These are phyloP conservation scores for Eledona agricola DNA, from an alignment of 2,888 invertebrate genomes.

Conservation along the genomic window DNA sequence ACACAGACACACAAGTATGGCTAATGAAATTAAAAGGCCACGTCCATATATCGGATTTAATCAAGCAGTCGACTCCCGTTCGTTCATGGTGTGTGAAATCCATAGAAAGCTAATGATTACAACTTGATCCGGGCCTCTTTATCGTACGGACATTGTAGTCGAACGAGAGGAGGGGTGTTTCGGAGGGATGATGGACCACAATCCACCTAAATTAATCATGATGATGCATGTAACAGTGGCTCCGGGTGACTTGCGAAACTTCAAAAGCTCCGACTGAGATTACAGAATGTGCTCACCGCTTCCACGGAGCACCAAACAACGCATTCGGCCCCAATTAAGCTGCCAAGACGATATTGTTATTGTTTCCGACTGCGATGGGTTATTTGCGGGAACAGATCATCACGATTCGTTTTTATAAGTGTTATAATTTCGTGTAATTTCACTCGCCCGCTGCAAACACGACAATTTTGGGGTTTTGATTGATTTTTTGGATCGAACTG, in stretches of 20 bases:
- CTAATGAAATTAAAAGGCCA: constrained; percentile 31
- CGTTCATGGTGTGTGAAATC: constrained; percentile 26
- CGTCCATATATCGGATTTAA: constrained; percentile 16
- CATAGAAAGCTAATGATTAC: constrained; percentile 33
- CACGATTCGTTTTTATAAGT: no score
- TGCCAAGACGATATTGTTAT: constrained; percentile 23
- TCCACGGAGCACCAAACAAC: constrained; percentile 23
- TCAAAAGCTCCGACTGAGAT: constrained; percentile 27
- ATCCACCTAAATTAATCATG: constrained; percentile 55
- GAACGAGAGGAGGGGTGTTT: constrained; percentile 17
- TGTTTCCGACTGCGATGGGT: constrained; percentile 19
- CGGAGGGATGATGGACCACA: constrained; percentile 45
- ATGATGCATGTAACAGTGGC: constrained; percentile 50
- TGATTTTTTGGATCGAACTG: no score
- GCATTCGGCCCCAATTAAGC: constrained; percentile 36
- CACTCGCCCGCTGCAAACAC: no score
- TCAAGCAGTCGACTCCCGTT: constrained; percentile 29
- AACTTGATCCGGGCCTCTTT: constrained; percentile 35
- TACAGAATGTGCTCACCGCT: constrained; percentile 20
- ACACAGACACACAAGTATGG: constrained; percentile 31
- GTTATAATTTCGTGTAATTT: no score
- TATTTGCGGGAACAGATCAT: no score
- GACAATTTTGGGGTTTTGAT: no score
- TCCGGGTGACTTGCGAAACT: constrained; percentile 34
- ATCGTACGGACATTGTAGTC: constrained; percentile 28